Conservation (phyloP, 2,113 vertebrate genomes). For the Eudyptes chrysolophus region DNA sequence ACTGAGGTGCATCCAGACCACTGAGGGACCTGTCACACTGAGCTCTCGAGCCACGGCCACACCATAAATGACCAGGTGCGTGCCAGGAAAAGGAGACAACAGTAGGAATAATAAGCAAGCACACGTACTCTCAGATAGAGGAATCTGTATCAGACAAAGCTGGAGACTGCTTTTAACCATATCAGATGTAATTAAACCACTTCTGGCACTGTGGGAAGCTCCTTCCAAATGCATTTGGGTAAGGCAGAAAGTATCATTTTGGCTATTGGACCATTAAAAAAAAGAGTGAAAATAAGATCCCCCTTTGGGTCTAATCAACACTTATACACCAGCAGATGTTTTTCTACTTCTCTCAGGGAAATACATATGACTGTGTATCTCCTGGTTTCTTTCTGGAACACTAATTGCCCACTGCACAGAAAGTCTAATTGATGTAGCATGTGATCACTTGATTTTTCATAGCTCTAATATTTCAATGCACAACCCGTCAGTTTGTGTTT, state of each 20-base stretch:
- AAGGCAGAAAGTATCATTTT: neutral
- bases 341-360: slow-evolving; percentile 3
- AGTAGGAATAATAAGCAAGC: neutral
- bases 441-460: neutral
- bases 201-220: slow-evolving; percentile 29
- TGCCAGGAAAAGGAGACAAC: neutral
- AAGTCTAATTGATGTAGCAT: neutral
- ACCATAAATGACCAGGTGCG: neutral
- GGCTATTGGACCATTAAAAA: neutral
- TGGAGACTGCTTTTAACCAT: neutral
- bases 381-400: neutral
- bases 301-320: slow-evolving; percentile 37
- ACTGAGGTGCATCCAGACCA: neutral
- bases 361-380: neutral
- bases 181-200: slow-evolving; percentile 29
- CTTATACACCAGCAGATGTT: neutral
- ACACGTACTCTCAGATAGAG: accelerated
- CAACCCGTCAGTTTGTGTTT: neutral
- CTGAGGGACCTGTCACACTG: neutral
- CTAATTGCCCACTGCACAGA: neutral
- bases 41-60: neutral
- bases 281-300: slow-evolving; percentile 4
- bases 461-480: neutral
- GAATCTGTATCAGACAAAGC: neutral
- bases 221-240: slow-evolving; percentile 20